Conservation (phyloP, 2,888 invertebrate species). For the Eucera pruinosa region DNA sequence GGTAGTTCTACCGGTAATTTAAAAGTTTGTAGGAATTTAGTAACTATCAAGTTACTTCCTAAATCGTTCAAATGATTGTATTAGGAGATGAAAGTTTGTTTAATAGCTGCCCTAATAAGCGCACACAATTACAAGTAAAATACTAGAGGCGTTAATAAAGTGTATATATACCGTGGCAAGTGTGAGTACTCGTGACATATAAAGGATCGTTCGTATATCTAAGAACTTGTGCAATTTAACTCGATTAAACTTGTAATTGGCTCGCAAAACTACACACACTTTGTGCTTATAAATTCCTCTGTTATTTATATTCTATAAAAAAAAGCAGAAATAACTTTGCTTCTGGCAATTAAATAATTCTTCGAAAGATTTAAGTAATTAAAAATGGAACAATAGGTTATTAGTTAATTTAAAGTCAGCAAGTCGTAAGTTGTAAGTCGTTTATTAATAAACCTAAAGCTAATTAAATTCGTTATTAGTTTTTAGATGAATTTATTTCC, state of each 20-base stretch:
- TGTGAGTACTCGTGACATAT: not conserved
- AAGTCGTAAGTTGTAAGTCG: too few relatives aligned
- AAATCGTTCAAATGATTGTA: not conserved
- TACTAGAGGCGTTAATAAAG: not conserved
- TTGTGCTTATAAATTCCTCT: constrained; percentile 11
- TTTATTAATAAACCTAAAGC: too few relatives aligned
- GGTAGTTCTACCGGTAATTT: not conserved
- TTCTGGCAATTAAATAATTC: not conserved
- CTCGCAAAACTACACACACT: not conserved
- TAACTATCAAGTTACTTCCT: too few relatives aligned
- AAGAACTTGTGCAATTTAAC: constrained; percentile 4
- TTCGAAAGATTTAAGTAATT: not conserved
- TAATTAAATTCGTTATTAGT: too few relatives aligned
- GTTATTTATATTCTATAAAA: not conserved
- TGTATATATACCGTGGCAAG: not conserved
- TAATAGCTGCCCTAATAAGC: not conserved
- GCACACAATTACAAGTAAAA: not conserved
- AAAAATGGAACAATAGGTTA: too few relatives aligned
- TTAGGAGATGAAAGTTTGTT: not conserved
- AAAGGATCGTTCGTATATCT: constrained; percentile 7
- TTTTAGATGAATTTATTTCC: too few relatives aligned
- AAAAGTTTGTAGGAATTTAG: too few relatives aligned
- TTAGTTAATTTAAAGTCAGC: too few relatives aligned
- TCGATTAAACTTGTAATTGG: constrained; percentile 5
- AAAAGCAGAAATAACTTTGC: not conserved